Percentiles rank a stretch among this genome's conserved stretches.
These are phyloP conservation scores for Bos taurus DNA, from an alignment of 2,113 vertebrate genomes.

Conservation along the genomic window ARS-UCD2.0 NC_037329.1:36576501-36577000, in stretches of 20 bases:
- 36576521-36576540: conserved; percentile 81
- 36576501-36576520: conserved; percentile 72
- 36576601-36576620: conserved; percentile 74
- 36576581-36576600: conserved; percentile 87
- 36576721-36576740: neutral
- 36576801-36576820: neutral
- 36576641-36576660: conserved; percentile 77
- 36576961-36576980: neutral
- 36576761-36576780: neutral
- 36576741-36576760: neutral
- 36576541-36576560: conserved; percentile 83
- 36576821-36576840: neutral
- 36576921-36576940: neutral
- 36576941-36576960: neutral
- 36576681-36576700: conserved; percentile 83
- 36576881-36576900: neutral
- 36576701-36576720: conserved; percentile 67
- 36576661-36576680: conserved; percentile 85
- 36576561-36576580: conserved; percentile 81
- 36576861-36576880: neutral
- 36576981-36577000: neutral
- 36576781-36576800: conserved; percentile 1
- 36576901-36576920: neutral
- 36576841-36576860: neutral
- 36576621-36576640: conserved; percentile 83